These are phyloP conservation scores for Notodonta dromedarius DNA, from an alignment of 2,888 invertebrate species.

Conservation along the genomic window DNA sequence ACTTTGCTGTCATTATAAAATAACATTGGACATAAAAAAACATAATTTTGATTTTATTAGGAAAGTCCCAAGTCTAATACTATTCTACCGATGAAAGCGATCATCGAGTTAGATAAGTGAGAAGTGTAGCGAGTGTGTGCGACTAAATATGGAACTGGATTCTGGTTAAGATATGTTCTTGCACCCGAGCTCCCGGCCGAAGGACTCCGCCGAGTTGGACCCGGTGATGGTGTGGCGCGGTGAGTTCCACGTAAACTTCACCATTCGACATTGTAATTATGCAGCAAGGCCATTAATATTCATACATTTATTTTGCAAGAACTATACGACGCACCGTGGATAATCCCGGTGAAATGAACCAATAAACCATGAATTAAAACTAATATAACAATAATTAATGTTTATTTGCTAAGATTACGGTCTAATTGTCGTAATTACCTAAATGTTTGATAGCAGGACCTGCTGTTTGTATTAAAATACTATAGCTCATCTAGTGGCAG, in stretches of 20 bases:
- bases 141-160: constrained; percentile 75
- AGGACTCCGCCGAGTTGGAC: constrained; percentile 76
- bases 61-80: constrained; percentile 24
- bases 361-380: not conserved
- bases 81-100: constrained; percentile 25
- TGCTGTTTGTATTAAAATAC: not conserved
- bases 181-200: constrained; percentile 75
- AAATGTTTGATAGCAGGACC: not conserved
- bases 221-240: constrained; percentile 77
- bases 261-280: not conserved
- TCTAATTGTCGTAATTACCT: not conserved
- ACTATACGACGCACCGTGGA: not conserved
- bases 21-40: constrained; percentile 10
- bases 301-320: not conserved
- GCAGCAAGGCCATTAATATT: not conserved
- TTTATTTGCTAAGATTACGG: not conserved
- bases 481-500: too few species aligned
- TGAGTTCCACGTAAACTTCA: constrained; percentile 52
- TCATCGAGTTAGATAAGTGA: constrained; percentile 43
- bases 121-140: constrained; percentile 57
- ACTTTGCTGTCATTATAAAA: constrained; percentile 2
- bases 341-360: not conserved
- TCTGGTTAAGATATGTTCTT: constrained; percentile 81
- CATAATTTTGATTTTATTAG: constrained; percentile 41
- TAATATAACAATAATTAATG: not conserved